Evolutionary conservation across 2,797 vertebrate species (phyloP), one percentile per base, ranked within the genome.

Genomic region (Oryzias dopingdopingensis): DNA sequence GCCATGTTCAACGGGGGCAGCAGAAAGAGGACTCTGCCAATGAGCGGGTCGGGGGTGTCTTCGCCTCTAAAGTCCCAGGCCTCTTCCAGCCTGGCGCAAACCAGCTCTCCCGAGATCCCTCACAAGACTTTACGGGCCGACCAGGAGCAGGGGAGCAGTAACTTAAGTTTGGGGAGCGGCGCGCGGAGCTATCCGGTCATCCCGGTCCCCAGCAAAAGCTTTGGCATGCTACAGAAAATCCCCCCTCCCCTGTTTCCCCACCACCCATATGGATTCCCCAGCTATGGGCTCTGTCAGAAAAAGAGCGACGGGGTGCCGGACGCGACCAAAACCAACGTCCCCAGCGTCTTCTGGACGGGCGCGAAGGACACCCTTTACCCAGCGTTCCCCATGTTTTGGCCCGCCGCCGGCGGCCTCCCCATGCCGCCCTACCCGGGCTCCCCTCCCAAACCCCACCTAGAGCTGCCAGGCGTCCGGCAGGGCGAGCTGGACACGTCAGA

Each of bases 1-100:
- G 96, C 96, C 84, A 97, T 98, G 96, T 98, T 98, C 84, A 98
- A 98, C 64, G 96, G 96, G 3, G 96, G 96, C 17, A 97, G 90
- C 46, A 92, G 96, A 68, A 98, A 98, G 85, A 90, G 95, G 81
- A 95, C 94, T 69, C 93, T 98, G 82, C 94, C 95, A 1, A 79
- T 94, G 83, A 90, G 89, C 57, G 76, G 86, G 0, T 91, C 90
- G 20, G 77, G 82, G 0, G 81, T 90, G 76, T 74, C 86, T 13
- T 88, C 91, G 10, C 5, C 84, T 6, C 72, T 90, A 45, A 92
- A 91, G 49, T 61, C 86, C 0, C 90, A 83, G 58, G 78, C 82
- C 56, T 81, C 90, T 15, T 86, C 86, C 63, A 86, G 85, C 29
- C 56, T 87, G 57, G 68, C 79, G 24, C 87, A 74, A 4, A 76